Evolutionary conservation across 2,113 vertebrate genomes (phyloP).

Genomic region (Hystrix cristata): DNA sequence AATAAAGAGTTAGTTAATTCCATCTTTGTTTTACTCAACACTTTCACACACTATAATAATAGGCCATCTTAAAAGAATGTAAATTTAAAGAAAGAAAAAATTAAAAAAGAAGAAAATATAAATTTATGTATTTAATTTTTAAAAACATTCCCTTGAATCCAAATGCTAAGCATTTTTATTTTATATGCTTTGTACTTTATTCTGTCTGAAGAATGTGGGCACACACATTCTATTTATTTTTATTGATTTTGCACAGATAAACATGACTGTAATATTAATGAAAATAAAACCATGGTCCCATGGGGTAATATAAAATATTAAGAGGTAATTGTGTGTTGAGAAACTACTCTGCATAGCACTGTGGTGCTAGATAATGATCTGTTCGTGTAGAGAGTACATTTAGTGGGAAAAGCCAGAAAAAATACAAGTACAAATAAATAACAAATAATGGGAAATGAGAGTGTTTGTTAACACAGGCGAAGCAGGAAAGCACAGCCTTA

Average conservation of each 20-base stretch:
- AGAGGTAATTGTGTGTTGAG: neutral
- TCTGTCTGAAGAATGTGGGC: neutral
- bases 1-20: constrained; percentile 9
- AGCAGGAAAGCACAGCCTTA: neutral
- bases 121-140: neutral
- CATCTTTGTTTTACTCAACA: neutral
- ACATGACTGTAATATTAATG: constrained; percentile 18
- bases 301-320: neutral
- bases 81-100: neutral
- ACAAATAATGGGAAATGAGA: neutral
- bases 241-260: constrained; percentile 1
- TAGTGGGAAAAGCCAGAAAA: neutral
- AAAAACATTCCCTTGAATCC: neutral
- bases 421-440: neutral
- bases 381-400: neutral
- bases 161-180: constrained; percentile 8
- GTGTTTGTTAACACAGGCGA: neutral
- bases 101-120: neutral
- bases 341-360: neutral
- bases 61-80: neutral
- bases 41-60: neutral
- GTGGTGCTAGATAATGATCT: neutral
- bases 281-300: neutral
- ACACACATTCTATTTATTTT: neutral
- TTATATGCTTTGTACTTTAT: neutral